Percentiles rank a stretch among this genome's conserved stretches.
Evolutionary conservation across 2,113 vertebrate species (phyloP).

Genomic region (Lonchura striata): DNA sequence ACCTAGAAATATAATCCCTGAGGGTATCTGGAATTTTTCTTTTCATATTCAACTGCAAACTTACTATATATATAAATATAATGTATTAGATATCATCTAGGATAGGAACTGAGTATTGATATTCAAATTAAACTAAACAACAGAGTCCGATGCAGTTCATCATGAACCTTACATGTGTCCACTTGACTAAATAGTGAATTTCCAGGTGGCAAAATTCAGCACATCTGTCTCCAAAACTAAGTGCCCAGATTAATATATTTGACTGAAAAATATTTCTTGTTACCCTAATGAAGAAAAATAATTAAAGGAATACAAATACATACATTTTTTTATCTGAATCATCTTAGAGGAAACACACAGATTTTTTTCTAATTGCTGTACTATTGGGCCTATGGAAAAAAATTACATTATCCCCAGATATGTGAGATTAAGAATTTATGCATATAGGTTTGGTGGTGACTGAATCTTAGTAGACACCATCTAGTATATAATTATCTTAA

Average conservation of each 20-base stretch:
- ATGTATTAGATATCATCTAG: background rate
- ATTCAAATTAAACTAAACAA: background rate
- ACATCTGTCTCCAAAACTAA: background rate
- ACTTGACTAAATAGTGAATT: background rate
- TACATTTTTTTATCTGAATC: background rate
- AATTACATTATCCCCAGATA: background rate
- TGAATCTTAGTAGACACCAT: background rate
- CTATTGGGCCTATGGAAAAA: background rate
- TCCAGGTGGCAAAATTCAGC: background rate
- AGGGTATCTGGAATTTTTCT: background rate
- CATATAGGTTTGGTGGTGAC: background rate
- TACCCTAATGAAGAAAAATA: background rate
- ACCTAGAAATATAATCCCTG: background rate
- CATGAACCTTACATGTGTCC: background rate
- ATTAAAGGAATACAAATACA: background rate
- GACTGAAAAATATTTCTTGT: background rate
- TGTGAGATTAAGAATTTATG: background rate
- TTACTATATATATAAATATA: background rate
- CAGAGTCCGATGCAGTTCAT: background rate
- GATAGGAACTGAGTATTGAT: background rate
- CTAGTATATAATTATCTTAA: background rate
- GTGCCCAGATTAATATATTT: background rate
- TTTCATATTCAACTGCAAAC: background rate
- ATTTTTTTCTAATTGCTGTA: background rate
- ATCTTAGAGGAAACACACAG: background rate